A percentile compares a stretch with the other conserved stretches of the same genome.
phyloP scores from a whole-genome alignment of 2,797 vertebrate genomes.

The Rhinoraja longicauda region DNA sequence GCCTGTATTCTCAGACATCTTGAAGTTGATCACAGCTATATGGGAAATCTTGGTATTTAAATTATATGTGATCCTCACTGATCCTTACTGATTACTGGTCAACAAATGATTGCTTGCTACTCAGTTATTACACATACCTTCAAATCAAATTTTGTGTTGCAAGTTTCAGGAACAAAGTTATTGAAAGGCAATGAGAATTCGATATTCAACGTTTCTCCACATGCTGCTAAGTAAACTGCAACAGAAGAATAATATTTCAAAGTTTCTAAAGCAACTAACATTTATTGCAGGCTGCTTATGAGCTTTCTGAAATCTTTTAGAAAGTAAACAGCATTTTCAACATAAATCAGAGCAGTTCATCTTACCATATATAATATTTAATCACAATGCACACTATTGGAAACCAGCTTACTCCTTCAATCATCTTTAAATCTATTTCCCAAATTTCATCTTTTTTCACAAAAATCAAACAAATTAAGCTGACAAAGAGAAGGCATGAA shows the following conservation, averaged over 20 bases:
- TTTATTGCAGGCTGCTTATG: background rate
- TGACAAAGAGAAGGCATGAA: background rate
- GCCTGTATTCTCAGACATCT: too few species aligned
- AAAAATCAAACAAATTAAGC: background rate
- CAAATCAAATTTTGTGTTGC: constrained; percentile 83
- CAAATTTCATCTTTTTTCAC: background rate
- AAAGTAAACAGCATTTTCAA: background rate
- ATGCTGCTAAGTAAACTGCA: constrained; percentile 92
- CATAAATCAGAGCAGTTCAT: background rate
- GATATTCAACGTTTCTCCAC: constrained; percentile 91
- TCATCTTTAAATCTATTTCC: background rate
- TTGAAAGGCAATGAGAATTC: constrained; percentile 92
- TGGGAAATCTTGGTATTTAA: too few species aligned
- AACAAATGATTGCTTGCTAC: too few species aligned
- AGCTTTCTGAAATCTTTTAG: background rate
- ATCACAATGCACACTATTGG: background rate
- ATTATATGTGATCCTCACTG: too few species aligned
- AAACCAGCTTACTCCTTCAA: background rate
- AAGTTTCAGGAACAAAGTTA: constrained; percentile 88
- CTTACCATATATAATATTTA: background rate
- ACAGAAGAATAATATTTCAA: constrained; percentile 43
- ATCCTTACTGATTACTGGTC: too few species aligned
- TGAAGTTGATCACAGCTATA: too few species aligned
- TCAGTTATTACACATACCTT: constrained; percentile 62
- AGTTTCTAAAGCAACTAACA: background rate